Base-by-base conservation (phyloP, 64 coral and sea anemone species). In the Actinia tenebrosa region DNA sequence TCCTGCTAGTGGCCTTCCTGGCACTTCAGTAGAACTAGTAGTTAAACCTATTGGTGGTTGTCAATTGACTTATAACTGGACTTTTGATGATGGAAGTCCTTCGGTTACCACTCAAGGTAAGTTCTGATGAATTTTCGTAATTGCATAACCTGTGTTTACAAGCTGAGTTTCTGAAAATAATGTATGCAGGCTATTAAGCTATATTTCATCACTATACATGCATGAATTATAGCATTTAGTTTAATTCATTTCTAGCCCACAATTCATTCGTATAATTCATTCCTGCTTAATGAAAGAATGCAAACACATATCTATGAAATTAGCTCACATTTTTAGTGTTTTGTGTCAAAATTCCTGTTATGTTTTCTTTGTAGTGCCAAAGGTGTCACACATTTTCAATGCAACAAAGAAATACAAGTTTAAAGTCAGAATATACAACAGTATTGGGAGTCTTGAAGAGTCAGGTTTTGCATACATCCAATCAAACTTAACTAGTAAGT, bases 61-160 rank as follows among this genome's bases (percentile, higher is more conserved):
- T 50, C 45, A 52, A 50, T 53, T 81, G 19, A 30, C 26, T 75
- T 75, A 75, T 75, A 30, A 81, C 19, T 81, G 79, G 79, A 81
- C 79, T 53, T 81, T 81, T 81, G 79, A 22, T 81, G 79, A 81
- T 81, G 43, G 79, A 16, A 81, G 50, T 42, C 69, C 69, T 75
- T 43, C 27, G 37, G 25, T 75, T 15, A 75, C 11, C 26, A 42
- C 69, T 75, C 25, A 75, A 14, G 69, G 69, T 75, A 75, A 42
- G 69, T 0, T 14, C 9, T 27, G 25, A 25, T 25, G 22, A 10
- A 23, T 25, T 18, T 23, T 75, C 0, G 3, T 14, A 42, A 75
- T 1, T 75, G 27, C 25, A 75, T 5, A 66, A 50, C 3, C 47
- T 66, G 56, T 58, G 56, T 58, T 37, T 37, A 37, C 30, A 58